Base-by-base conservation (phyloP, 2,797 vertebrate genomes). In the Lagorchestes hirsutus region DNA sequence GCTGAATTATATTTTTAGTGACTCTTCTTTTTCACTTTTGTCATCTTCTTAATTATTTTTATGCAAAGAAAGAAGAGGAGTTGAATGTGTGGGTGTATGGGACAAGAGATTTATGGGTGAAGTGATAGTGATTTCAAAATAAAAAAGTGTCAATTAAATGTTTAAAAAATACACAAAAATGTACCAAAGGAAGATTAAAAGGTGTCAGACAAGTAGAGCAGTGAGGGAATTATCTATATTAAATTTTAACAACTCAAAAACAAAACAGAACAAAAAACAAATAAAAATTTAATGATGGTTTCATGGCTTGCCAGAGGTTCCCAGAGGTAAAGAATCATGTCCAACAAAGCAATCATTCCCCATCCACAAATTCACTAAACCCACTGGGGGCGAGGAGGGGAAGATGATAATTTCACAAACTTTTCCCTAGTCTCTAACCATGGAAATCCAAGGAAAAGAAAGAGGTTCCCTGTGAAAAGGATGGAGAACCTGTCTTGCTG, bases 31-130 rank as follows among this genome's bases (percentile, higher is more conserved):
- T 67, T 67, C 0, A n/a, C 18, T 34, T 67, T 18, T 67, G 31
- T n/a, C 62, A 67, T 67, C 62, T 67, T 67, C 62, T 67, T 67
- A 67, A 67, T 67, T n/a, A n/a, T 67, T n/a, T 67, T 67, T 67
- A 34, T 34, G 29, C 3, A 62, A 62, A 67, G 34, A 34, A 67
- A n/a, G 62, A 18, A n/a, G 31, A 62, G 13, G 59, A 62, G 62
- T 67, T 67, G 62, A 16, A 67, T 67, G 5, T 34, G 31, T 34
- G 31, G 31, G 31, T 62, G 31, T 62, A 62, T 31, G 31, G 29
- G 31, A 34, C 31, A 28, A 1, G 58, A 31, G 62, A 67, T 67
- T 67, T 67, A n/a, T 67, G 34, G 62, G 59, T 5, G 34, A 67
- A 67, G 34, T n/a, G 62, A 67, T 67, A 67, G 62, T 67, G 34